Base-by-base conservation (phyloP, 2,113 vertebrate species). In the Mesocricetus auratus region DNA sequence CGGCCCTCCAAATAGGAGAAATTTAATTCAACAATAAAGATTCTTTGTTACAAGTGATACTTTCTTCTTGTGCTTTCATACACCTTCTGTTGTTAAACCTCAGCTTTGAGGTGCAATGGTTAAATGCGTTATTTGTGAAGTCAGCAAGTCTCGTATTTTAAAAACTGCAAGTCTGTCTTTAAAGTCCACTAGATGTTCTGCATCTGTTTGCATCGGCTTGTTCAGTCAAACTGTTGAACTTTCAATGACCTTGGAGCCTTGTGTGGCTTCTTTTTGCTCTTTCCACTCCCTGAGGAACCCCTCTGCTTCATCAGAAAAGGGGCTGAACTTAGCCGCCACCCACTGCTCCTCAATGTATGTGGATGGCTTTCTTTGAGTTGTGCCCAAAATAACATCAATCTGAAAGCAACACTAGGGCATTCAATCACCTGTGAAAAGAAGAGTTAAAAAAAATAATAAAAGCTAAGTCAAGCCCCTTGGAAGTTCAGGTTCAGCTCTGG, bases 401-500 rank as follows among this genome's bases (percentile, higher is more conserved):
- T 91, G 93, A 97, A 96, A 97, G 96, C 95, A 73, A 60, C 96
- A 93, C 56, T 42, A 74, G 91, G 93, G 58, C 91, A 95, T 56
- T 96, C 92, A 95, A 85, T 94, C 93, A 56, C 31, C 89, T 91
- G 62, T 96, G 60, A 97, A 97, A 90, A 93, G 90, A 91, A 47
- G 77, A 81, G 47, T 89, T 42, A 86, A 94, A 96, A 39, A 77
- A 91, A 96, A 96, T 47, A 97, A 95, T 93, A 96, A 98, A 96
- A 95, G 91, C 22, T 12, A 79, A 96, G 75, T 85, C 66, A 94
- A 89, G 74, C 47, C 53, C 93, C 90, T 1, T 31, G 77, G 91
- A 98, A 98, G 96, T 96, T 94, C 83, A 94, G 13, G 7, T 96
- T 97, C 75, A 91, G 21, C 73, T 92, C 58, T 88, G 86, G 94